These are phyloP conservation scores for Andrena cerasifolii DNA, from an alignment of 1,140 invertebrate species.

Conservation along the genomic window DNA sequence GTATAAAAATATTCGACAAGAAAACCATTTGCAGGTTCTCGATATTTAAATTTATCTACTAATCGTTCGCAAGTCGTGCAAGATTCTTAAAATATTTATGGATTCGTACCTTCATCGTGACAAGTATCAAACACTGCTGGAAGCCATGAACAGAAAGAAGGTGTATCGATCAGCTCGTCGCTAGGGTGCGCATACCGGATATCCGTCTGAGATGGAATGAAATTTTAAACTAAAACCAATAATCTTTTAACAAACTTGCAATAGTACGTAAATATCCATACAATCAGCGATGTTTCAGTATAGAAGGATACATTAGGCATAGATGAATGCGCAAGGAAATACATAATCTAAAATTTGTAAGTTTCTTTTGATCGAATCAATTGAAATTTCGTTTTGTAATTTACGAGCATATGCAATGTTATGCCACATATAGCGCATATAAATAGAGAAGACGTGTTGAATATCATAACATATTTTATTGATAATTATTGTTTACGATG, in stretches of 20 bases:
- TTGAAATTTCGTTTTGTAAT: neutral
- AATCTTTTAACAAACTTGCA: neutral
- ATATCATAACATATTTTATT: neutral
- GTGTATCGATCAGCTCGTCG: neutral
- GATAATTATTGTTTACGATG: neutral
- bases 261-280: neutral
- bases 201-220: slow-evolving; percentile 25
- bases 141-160: slow-evolving; percentile 61
- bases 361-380: neutral
- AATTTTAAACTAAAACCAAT: neutral
- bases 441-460: neutral
- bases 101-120: slow-evolving; percentile 77
- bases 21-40: neutral
- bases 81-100: slow-evolving; percentile 69
- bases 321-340: too few relatives aligned
- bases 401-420: neutral
- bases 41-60: neutral
- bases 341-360: neutral
- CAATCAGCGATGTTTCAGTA: neutral
- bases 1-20: neutral
- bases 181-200: slow-evolving; percentile 55
- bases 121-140: slow-evolving; percentile 45
- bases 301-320: neutral
- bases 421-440: neutral
- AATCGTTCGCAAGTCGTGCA: neutral